Evolutionary conservation across 2,888 invertebrate genomes (phyloP), one percentile per base, ranked within the genome.

Genomic region (Lathronympha strigana): DNA sequence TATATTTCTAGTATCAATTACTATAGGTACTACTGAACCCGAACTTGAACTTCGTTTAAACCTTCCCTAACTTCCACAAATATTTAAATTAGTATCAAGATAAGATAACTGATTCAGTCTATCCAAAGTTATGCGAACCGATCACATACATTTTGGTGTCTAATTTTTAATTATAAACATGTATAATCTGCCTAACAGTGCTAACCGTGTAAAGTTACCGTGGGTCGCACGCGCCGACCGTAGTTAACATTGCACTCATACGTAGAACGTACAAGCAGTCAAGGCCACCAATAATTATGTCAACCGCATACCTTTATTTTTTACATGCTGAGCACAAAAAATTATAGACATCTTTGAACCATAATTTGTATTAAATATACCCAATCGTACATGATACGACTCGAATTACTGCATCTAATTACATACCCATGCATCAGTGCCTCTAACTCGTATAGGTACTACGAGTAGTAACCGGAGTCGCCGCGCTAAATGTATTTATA

Each of bases 261-360:
- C 63, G 31, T 50, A 40, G 43, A 63, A 49, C 31, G 49, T 40
- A 60, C 11, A n/a, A n/a, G 31, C 36, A 60, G 19, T 53, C 60
- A 60, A 64, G 58, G 64, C 45, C 60, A 31, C 13, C 36, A n/a
- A 36, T 53, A 60, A 60, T 64, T 53, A 64, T 64, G 58, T 64
- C 64, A 60, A 53, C 53, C 51, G 47, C 45, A 53, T 60, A 47
- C 47, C 47, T 23, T 43, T 50, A 43, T 64, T 60, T 60, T 43
- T 60, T 53, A 25, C 58, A 53, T 36, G 8, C 33, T 21, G 31
- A 31, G 36, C 9, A 43, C 25, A 51, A 53, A 36, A 64, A 51
- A 60, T 58, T 60, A 60, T 40, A 53, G 51, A 36, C 36, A 45
- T 33, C 19, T 47, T 38, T 47, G 38, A 23, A 63, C 49, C 49